phyloP scores from a whole-genome alignment of 92 coral and sea anemone species.

The Pocillopora grandis region DNA sequence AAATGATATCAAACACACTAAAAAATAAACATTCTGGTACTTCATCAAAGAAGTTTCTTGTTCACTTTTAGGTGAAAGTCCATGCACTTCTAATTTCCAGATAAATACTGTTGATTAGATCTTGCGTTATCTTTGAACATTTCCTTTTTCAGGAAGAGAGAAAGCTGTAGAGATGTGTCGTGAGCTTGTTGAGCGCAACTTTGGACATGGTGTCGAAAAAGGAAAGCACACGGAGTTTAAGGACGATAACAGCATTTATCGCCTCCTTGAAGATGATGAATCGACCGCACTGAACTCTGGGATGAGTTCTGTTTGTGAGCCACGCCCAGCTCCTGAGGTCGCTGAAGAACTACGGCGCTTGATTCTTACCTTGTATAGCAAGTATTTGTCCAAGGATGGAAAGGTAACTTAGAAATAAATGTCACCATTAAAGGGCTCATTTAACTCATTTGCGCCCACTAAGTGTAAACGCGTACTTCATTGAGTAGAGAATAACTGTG shows the following conservation, averaged over 20 bases:
- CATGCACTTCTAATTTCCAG: no score
- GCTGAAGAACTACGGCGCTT: constrained; percentile 87
- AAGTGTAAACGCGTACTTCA: no score
- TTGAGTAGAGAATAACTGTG: no score
- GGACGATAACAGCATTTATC: constrained; percentile 85
- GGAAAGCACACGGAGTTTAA: constrained; percentile 59
- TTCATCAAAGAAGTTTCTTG: no score
- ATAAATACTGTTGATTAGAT: no score
- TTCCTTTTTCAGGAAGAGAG: constrained; percentile 59
- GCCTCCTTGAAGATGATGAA: constrained; percentile 94
- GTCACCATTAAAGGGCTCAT: background rate
- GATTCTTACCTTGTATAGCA: constrained; percentile 72
- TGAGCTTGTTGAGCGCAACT: constrained; percentile 81
- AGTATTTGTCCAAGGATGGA: constrained; percentile 88
- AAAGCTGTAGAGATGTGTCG: constrained; percentile 90
- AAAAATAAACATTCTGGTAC: no score
- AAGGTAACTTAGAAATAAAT: constrained; percentile 56
- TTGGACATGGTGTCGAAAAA: constrained; percentile 76
- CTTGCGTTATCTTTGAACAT: background rate
- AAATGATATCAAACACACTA: no score
- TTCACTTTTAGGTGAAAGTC: no score
- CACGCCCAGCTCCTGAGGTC: constrained; percentile 92
- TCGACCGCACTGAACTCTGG: constrained; percentile 92
- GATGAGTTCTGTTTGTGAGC: constrained; percentile 89
- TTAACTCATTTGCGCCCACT: no score